Percentiles rank a stretch among this genome's conserved stretches.
Evolutionary conservation across 2,113 vertebrate genomes (phyloP).

Genomic region (Mobula birostris): DNA sequence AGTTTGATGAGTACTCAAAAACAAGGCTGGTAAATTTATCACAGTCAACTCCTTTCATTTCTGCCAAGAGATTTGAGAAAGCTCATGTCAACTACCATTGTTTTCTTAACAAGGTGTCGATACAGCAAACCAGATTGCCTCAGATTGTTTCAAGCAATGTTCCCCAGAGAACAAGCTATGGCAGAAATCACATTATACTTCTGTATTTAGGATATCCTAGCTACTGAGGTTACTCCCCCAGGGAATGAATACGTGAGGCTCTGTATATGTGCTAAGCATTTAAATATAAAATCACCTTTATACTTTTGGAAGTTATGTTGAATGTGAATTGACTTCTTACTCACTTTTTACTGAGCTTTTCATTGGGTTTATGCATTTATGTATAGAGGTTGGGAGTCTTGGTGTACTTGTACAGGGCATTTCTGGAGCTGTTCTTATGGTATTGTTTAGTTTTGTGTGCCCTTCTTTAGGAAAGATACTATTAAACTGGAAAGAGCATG

Average conservation of each 20-base stretch:
- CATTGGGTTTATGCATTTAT: background rate
- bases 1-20: background rate
- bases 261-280: background rate
- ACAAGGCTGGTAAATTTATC: background rate
- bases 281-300: background rate
- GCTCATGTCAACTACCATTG: conserved; percentile 4
- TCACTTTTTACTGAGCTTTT: background rate
- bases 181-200: background rate
- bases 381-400: too few species aligned
- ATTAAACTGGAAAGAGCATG: too few species aligned
- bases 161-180: background rate
- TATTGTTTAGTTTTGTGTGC: too few species aligned
- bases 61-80: background rate
- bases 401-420: too few species aligned
- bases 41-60: background rate
- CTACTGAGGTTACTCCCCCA: background rate
- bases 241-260: background rate
- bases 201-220: background rate
- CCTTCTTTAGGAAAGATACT: too few species aligned
- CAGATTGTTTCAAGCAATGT: background rate
- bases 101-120: background rate
- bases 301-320: background rate
- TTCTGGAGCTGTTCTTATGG: too few species aligned
- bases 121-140: background rate
- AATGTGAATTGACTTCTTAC: background rate